phyloP scores from a whole-genome alignment of 2,113 vertebrate species.

The Burhinus oedicnemus region DNA sequence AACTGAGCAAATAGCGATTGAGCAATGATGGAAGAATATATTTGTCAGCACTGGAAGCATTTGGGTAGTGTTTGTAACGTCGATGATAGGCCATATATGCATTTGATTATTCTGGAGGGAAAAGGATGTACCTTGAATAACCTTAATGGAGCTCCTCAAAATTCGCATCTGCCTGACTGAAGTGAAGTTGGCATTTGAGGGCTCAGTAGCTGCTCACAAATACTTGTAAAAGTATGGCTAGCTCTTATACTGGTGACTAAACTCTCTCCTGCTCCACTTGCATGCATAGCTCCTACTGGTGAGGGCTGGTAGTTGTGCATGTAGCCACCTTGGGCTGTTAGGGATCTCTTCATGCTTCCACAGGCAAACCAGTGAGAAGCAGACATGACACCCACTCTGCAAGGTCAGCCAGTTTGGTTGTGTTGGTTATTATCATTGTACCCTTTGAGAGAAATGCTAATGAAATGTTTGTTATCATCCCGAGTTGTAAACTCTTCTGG shows the following conservation, averaged over 20 bases:
- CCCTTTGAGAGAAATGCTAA: neutral
- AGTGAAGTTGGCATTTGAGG: neutral
- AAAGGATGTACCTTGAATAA: neutral
- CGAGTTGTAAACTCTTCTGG: neutral
- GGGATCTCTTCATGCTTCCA: neutral
- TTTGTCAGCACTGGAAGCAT: neutral
- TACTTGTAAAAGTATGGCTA: neutral
- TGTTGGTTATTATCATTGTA: neutral
- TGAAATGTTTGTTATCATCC: neutral
- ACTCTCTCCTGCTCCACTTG: neutral
- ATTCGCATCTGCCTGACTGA: neutral
- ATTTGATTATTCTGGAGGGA: neutral
- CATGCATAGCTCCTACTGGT: rapidly evolving
- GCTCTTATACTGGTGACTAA: neutral
- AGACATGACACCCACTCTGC: neutral
- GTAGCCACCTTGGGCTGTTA: neutral
- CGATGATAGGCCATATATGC: neutral
- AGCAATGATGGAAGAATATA: constrained; percentile 14
- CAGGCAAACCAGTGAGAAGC: neutral
- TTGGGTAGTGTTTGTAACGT: neutral
- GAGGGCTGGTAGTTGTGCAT: neutral
- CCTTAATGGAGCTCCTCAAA: neutral
- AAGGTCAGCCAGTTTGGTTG: neutral
- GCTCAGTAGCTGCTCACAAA: neutral
- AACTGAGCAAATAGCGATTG: constrained; percentile 7